Base-by-base conservation (phyloP, 2,888 invertebrate species). In the Polyommatus iphigenia region DNA sequence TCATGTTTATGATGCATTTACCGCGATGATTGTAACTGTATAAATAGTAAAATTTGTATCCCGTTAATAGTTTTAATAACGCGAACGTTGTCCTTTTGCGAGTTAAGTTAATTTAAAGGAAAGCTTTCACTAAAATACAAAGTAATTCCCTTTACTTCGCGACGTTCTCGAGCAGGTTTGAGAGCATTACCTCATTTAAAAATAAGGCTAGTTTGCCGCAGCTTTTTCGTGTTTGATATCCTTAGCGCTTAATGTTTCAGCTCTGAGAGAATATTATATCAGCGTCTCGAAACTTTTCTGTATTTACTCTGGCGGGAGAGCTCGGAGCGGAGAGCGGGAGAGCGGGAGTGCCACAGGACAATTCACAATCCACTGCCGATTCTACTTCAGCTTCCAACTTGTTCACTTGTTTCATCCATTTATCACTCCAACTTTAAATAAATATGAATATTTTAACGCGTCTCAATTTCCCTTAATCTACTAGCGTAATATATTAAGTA, bases 201-300 rank as follows among this genome's bases (percentile, higher is more conserved):
- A 67, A 50, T 46, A 4, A 20, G 72, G 0, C 41, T 50, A 75
- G 75, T 46, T 75, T 29, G 8, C 75, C 50, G 75, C 75, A 73
- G 73, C 10, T 41, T 41, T 72, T 54, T 75, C 50, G 18, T 75
- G 54, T 54, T 75, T 54, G 46, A 50, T 50, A 73, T 50, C 54
- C 75, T 75, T 54, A 75, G 15, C 75, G 54, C 75, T 75, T 75
- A 75, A 75, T 75, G 50, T 72, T 72, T 72, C 41, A 72, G 72
- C 54, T 75, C 75, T 75, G 75, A 75, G 29, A 29, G 54, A 75
- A 75, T 75, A 75, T 75, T 75, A 75, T 75, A 75, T 75, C 50
- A 50, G 24, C 75, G 50, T 54, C 50, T 24, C 24, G 15, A 54
- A 75, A 75, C 75, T 75, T 54, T 50, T 5, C 75, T 54, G 75